Base-by-base conservation (phyloP, 2,888 invertebrate genomes). In the Drosophila monieri region DNA sequence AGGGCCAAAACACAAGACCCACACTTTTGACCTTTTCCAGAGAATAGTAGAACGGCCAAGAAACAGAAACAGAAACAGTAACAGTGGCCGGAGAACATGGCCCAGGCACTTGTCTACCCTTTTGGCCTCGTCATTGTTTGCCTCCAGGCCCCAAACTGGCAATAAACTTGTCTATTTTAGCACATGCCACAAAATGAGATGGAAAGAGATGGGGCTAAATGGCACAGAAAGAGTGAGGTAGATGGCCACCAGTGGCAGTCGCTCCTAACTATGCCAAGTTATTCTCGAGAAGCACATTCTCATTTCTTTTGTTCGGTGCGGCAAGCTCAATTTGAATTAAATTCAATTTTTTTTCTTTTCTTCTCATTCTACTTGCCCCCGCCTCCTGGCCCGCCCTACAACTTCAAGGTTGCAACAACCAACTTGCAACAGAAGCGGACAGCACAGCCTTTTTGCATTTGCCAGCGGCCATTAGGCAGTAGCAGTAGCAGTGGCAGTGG, bases 51-150 rank as follows among this genome's bases (percentile, higher is more conserved):
- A 39, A 14, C 6, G 14, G 39, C 14, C n/a, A n/a, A 39, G 39
- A 35, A 35, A 12, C n/a, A 8, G 46, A 21, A 43, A 43, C 21
- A 32, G 57, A 6, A 43, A 27, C 35, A 68, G 25, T 8, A 27
- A 27, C 25, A 9, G 27, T 3, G 27, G 21, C 21, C 0, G 21
- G 21, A 53, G 23, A 80, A 68, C 78, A 70, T 67, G 65, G 70
- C 59, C 35, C 62, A 15, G 62, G 62, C 78, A 72, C 80, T 80
- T 83, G 83, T 85, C 83, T 83, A 79, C 74, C 85, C 83, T 83
- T 70, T 78, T 85, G 85, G 83, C 80, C 85, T 81, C 85, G 83
- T 85, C 85, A 79, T 85, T 80, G 80, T 80, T 80, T 85, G 80
- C 68, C 74, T 77, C 67, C 72, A 74, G 74, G 83, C 85, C 65